Evolutionary conservation across 2,797 vertebrate genomes (phyloP).

Genomic region (Gambelia wislizenii): DNA sequence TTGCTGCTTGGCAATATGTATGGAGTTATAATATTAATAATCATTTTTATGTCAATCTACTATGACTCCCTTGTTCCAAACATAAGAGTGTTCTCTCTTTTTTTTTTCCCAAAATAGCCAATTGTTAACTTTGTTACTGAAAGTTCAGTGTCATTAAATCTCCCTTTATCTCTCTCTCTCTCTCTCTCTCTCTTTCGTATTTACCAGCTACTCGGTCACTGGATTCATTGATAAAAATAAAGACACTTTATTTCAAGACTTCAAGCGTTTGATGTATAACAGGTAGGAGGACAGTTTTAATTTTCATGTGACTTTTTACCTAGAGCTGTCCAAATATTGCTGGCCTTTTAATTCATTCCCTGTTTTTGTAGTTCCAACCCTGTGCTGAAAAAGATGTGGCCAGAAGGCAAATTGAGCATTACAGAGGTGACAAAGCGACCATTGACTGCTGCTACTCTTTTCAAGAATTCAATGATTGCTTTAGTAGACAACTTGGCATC

Average conservation of each 20-base stretch:
- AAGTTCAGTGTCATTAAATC: constrained; percentile 26
- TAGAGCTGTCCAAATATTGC: background rate
- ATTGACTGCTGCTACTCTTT: constrained; percentile 93
- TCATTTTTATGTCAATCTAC: background rate
- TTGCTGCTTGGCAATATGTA: background rate
- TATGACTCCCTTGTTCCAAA: background rate
- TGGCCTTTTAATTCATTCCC: constrained; percentile 45
- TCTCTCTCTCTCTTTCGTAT: background rate
- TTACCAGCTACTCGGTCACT: constrained; percentile 90
- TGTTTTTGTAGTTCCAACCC: constrained; percentile 86
- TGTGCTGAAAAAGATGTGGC: constrained; percentile 97
- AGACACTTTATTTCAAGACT: constrained; percentile 99
- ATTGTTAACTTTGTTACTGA: background rate
- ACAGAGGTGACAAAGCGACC: constrained; percentile 98
- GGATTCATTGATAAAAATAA: constrained; percentile 99
- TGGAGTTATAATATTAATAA: background rate
- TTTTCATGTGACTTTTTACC: background rate
- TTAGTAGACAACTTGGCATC: constrained; percentile 95
- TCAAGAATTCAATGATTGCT: constrained; percentile 98
- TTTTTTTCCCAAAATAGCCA: background rate
- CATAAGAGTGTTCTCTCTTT: background rate
- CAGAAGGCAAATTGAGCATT: constrained; percentile 96
- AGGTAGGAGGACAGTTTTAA: constrained; percentile 81
- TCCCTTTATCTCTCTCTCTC: background rate
- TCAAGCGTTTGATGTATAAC: constrained; percentile 98